Evolutionary conservation across 2,888 invertebrate species (phyloP), one percentile per base, ranked within the genome.

Genomic region (Acleris laterana): DNA sequence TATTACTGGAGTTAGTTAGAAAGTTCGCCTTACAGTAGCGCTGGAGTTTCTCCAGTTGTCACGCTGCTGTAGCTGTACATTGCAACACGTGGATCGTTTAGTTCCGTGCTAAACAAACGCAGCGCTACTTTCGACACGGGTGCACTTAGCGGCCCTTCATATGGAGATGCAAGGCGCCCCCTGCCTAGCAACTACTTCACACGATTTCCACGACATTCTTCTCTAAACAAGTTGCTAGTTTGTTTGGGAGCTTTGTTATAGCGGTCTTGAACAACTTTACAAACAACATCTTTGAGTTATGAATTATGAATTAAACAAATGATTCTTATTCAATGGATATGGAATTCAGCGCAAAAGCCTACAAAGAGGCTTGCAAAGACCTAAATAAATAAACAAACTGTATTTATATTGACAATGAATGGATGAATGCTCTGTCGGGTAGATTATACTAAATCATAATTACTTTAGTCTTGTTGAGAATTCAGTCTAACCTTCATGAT

Each of bases 51-150:
- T 58, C 63, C 49, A 25, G 56, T 22, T 59, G 57, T 65, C 38
- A 46, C 51, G 28, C 25, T 17, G 28, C 25, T 17, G 48, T 46
- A 46, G 51, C 50, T 55, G 17, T 42, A 38, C 38, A 61, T 89
- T 84, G 80, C 85, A 81, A 85, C 79, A 86, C 72, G 74, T 76
- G 77, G 76, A 76, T 77, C 74, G 79, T 83, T 86, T 84, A 85
- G 87, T 82, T 80, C 78, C 82, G 83, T 84, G 89, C 85, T 89
- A 89, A 90, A 88, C 83, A 85, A 82, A 83, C 81, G 80, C 75
- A 78, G 76, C 75, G 78, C 78, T 74, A 76, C 81, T 87, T 89
- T 85, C 85, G 84, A 83, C 84, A 87, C 83, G 81, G 82, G 81
- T 81, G 84, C 81, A 83, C 79, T 86, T 83, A 86, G 83, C 70